Base-by-base conservation (phyloP, 2,888 invertebrate genomes). In the Malthinus seriepunctatus region DNA sequence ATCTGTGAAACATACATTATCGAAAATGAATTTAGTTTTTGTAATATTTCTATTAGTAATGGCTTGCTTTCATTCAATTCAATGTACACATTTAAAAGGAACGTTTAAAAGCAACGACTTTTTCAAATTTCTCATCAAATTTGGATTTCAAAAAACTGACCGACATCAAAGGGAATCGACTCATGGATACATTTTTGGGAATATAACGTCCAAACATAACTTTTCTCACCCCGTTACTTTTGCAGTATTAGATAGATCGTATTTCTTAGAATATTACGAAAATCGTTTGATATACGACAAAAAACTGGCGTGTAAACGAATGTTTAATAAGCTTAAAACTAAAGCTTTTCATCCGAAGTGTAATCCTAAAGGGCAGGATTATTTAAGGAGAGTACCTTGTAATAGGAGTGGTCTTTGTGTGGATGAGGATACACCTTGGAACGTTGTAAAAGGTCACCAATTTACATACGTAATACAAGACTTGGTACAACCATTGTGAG, bases 111-210 rank as follows among this genome's bases (percentile, higher is more conserved):
- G 86, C 2, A 81, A 82, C 46, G 89, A 92, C 46, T 93, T 93
- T 78, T 96, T 95, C 76, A 90, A 91, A 79, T 95, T 97, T 79
- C 82, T 98, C 51, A 86, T 93, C 14, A 97, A 97, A 79, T 98
- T 97, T 79, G 97, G 97, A 56, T 94, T 97, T 77, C 97, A 97
- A 80, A 95, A 96, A 80, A 96, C 97, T 9, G 93, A 95, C 77
- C 85, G 88, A 39, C 90, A 93, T 77, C 88, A 89, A 68, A 87
- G 88, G 71, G 89, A 88, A 69, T 89, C 92, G 73, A 93, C 95
- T 65, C 90, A 91, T 79, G 97, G 97, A 46, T 97, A 93, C 78
- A 94, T 98, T 70, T 98, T 94, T 77, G 98, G 98, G 9, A 97
- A 97, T 78, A 87, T 97, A 45, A 94, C 96, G 23, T 85, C 92